Evolutionary conservation across 2,888 invertebrate genomes (phyloP), one percentile per base, ranked within the genome.

Genomic region (Bimastos eiseni): DNA sequence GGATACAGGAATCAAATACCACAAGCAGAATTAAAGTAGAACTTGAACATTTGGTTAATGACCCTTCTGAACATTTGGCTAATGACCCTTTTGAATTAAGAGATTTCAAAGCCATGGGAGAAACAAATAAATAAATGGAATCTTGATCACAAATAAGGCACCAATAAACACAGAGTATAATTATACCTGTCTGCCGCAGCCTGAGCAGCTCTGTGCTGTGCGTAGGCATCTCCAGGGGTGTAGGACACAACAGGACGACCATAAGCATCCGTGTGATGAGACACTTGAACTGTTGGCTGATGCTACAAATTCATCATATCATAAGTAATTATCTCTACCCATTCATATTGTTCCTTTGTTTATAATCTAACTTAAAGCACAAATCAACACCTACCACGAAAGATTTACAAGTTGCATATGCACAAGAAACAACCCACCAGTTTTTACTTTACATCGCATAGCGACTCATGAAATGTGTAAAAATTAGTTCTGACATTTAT

Each of bases 221-320:
- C 86, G 15, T 86, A 86, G 8, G 86, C 33, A 36, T 86, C 86
- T 86, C 86, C 86, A 86, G 86, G 86, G 19, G 86, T 86, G 86
- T 86, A 86, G 37, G 86, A 36, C 34, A 86, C 86, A 34, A 86
- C 86, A 36, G 86, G 86, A 8, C 86, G 86, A 0, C 86, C 86
- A 86, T 86, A 86, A 34, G 86, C 13, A 36, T 86, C 86, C 17
- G 86, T 86, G 17, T 86, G 86, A 86, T 86, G 86, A 86, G 86
- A 86, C 34, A 37, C 86, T 37, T 86, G 86, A 34, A 34, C 36
- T 86, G 86, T 15, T 36, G 5, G 86, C 37, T 86, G 86, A 41
- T 90, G 83, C 41, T 83, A 83, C 88, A 84, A 88, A 70, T 70
- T 70, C n/a, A 70, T 1, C 2, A 70, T n/a, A 70, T 70, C 70